phyloP scores from a whole-genome alignment of 2,888 invertebrate species.

The Trachelus stipa region DNA sequence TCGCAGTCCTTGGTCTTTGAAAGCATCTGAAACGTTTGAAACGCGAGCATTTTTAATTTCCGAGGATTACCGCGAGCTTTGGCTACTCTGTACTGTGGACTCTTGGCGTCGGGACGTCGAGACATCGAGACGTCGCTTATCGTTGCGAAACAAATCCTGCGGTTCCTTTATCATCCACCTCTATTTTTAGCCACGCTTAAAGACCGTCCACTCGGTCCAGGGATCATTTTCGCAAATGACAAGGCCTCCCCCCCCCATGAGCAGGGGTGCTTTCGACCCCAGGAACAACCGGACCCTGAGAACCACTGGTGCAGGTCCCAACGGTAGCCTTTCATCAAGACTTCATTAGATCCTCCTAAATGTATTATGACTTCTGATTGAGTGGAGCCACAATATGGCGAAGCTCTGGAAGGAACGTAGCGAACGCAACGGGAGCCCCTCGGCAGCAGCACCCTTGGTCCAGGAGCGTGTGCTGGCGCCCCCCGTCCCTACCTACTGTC shows the following conservation, averaged over 20 bases:
- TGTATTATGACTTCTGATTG: slow-evolving; percentile 68
- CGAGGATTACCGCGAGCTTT: slow-evolving; percentile 52
- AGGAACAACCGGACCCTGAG: slow-evolving; percentile 23
- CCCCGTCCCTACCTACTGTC: slow-evolving; percentile 6
- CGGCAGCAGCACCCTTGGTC: slow-evolving; percentile 27
- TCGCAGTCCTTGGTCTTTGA: slow-evolving; percentile 38
- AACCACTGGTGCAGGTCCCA: slow-evolving; percentile 48
- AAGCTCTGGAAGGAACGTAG: neutral
- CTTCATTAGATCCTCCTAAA: slow-evolving; percentile 66
- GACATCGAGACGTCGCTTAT: slow-evolving; percentile 8
- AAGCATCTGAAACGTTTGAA: slow-evolving; percentile 25
- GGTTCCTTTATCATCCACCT: too few relatives aligned
- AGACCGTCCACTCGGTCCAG: too few relatives aligned
- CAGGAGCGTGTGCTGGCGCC: slow-evolving; percentile 13
- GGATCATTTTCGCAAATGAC: too few relatives aligned
- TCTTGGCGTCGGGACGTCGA: slow-evolving; percentile 15
- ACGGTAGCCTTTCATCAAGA: slow-evolving; percentile 64
- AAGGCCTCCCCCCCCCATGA: neutral
- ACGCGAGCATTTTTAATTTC: slow-evolving; percentile 63
- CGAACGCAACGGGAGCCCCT: slow-evolving; percentile 1
- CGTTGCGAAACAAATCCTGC: too few relatives aligned
- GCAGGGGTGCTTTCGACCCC: neutral
- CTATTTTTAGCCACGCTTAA: too few relatives aligned
- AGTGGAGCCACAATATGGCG: slow-evolving; percentile 56
- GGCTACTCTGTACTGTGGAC: too few relatives aligned